Evolutionary conservation across 2,113 vertebrate genomes (phyloP), one percentile per base, ranked within the genome.

Genomic region (Sprattus sprattus): DNA sequence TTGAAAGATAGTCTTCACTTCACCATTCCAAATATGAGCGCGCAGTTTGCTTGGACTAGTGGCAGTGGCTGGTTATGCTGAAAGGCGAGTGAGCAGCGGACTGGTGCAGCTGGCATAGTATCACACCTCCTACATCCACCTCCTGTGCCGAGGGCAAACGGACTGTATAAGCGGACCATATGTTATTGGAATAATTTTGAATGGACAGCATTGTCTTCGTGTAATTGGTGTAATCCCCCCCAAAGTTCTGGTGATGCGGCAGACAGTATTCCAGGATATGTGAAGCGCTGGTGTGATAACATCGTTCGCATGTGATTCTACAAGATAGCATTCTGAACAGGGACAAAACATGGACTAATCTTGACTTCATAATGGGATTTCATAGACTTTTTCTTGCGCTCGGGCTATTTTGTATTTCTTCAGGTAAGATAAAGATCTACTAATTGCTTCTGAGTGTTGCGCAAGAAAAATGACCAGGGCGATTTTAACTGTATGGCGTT

Each of bases 291-390:
- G 88, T 89, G 85, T 83, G 90, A 89, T 45, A 75, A 49, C 86
- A 85, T 87, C 83, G 80, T 89, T 90, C 89, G 86, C 88, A 83
- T 91, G 91, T 90, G 90, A 92, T 84, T 91, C 90, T 93, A 54
- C 89, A 88, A 85, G 86, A 78, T 45, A 86, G 88, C 75, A 82
- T 89, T 88, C 91, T 84, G 82, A 87, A 87, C 88, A 93, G 92
- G 91, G 90, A 90, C 91, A 93, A 75, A 95, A 92, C 90, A 96
- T 96, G 95, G 95, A 95, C 94, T 95, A 93, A 95, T 92, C 90
- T 88, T 83, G 52, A 81, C 84, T 89, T 91, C 93, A 93, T 87
- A 86, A 95, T 95, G 94, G 94, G 91, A 93, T 94, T 95, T 92
- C 91, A 91, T 90, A 92, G 92, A 92, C 89, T 93, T 85, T 92